Base-by-base conservation (phyloP, 2,888 invertebrate species). In the Anarsia innoxiella region DNA sequence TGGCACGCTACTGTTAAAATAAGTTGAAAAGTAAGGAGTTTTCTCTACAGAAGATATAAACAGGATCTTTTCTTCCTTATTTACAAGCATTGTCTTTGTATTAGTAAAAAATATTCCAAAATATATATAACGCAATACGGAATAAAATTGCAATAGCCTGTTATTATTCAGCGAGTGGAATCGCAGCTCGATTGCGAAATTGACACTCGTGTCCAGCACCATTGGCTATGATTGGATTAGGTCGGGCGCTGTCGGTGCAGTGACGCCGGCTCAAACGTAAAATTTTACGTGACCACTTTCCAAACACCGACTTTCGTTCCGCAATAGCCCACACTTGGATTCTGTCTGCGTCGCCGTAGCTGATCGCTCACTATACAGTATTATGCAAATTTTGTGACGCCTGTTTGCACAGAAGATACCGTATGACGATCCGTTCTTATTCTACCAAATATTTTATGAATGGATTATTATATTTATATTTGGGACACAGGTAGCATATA, bases 211-310 rank as follows among this genome's bases (percentile, higher is more conserved):
- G 76, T 74, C 76, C 73, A 60, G 65, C 56, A 61, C 73, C 68
- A 76, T 80, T 70, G 73, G 59, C 60, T 69, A 67, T 79, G 80
- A 83, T 83, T 83, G 79, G 79, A 82, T 83, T 83, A 77, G 71
- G 67, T 73, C 66, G 69, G 68, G 69, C 74, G 76, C 70, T 71
- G 70, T 69, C 70, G 68, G 51, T 66, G 70, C 69, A 64, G 62
- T 67, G 66, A 74, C 64, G 71, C 61, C 59, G 65, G 70, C 66
- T 75, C 73, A 76, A 78, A 82, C 77, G 79, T 83, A 78, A 80
- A 80, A 80, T 82, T 83, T 82, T 82, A 83, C 82, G 79, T 80
- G 80, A 82, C 83, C 79, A 77, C 80, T 80, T 78, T 75, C 71
- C 49, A 65, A 77, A 72, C 69, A 69, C 66, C 66, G 69, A 65